phyloP scores from a whole-genome alignment of 2,113 vertebrate genomes.

The Calyptomena viridis region DNA sequence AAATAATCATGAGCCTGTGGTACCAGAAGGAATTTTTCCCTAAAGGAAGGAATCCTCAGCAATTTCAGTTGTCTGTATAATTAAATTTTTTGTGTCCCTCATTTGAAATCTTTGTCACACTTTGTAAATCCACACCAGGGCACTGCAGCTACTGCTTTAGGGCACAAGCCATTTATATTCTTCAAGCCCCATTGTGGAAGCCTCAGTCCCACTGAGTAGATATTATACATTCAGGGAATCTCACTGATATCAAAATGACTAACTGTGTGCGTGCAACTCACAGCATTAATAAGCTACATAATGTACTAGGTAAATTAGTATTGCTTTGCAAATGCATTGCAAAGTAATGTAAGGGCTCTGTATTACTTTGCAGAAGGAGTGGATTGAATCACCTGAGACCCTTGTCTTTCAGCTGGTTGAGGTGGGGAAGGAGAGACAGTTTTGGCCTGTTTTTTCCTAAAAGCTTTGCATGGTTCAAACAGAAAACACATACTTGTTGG shows the following conservation, averaged over 20 bases:
- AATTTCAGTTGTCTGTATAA: constrained; percentile 49
- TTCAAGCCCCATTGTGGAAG: neutral
- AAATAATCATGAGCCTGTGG: constrained; percentile 44
- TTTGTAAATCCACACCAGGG: constrained; percentile 49
- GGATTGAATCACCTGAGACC: neutral
- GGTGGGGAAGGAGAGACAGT: neutral
- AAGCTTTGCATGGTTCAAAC: neutral
- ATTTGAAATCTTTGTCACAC: constrained; percentile 48
- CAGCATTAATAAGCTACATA: neutral
- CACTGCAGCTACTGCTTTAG: constrained; percentile 13
- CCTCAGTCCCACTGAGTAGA: constrained; percentile 30
- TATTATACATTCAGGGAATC: constrained; percentile 33
- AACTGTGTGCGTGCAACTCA: neutral
- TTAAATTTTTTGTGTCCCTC: constrained; percentile 40
- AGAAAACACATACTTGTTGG: neutral
- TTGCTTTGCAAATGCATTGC: neutral
- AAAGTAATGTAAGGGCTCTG: neutral
- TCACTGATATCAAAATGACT: constrained; percentile 50
- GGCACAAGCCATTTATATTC: constrained; percentile 30
- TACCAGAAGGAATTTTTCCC: constrained; percentile 37
- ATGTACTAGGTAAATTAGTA: neutral
- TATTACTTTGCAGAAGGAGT: neutral
- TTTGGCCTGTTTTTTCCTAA: neutral
- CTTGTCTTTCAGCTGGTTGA: neutral
- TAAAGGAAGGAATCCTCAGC: constrained; percentile 48